Percentiles rank a stretch among this genome's conserved stretches.
These are phyloP conservation scores for Motacilla alba DNA, from an alignment of 2,113 vertebrate genomes.

Conservation along the genomic window DNA sequence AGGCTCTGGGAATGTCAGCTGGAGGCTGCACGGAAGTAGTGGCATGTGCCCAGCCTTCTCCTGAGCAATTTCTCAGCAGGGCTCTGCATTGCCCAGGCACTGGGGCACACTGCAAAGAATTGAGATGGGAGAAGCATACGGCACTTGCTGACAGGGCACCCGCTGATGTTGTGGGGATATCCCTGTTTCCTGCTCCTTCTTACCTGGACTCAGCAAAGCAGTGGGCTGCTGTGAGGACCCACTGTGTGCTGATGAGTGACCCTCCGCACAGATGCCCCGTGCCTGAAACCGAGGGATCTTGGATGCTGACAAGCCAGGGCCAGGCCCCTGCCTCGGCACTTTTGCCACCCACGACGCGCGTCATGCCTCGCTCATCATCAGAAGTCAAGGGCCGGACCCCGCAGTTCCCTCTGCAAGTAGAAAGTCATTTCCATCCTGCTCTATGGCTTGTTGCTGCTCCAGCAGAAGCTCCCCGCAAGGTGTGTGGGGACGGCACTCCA, in stretches of 20 bases:
- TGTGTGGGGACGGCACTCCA: neutral
- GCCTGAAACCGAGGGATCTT: neutral
- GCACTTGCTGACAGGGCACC: neutral
- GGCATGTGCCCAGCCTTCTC: neutral
- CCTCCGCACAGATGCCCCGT: neutral
- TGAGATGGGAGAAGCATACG: rapidly evolving
- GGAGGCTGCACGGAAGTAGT: neutral
- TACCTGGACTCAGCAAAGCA: neutral
- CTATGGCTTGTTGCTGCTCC: neutral
- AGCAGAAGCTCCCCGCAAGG: neutral
- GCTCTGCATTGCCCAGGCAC: neutral
- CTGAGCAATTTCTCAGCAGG: neutral
- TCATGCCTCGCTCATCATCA: neutral
- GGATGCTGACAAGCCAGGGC: constrained; percentile 9
- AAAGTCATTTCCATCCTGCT: neutral
- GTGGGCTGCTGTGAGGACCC: constrained; percentile 9
- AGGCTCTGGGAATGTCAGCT: neutral
- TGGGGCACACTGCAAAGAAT: neutral
- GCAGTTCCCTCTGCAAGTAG: neutral
- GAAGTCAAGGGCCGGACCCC: neutral
- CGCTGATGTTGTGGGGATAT: too few species aligned
- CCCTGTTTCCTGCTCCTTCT: neutral
- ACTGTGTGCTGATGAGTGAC: neutral
- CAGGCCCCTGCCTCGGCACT: neutral
- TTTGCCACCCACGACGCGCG: neutral